Percentiles rank a stretch among this genome's conserved stretches.
Conservation (phyloP, 1,140 invertebrate genomes). For the Ceratina australensis region DNA sequence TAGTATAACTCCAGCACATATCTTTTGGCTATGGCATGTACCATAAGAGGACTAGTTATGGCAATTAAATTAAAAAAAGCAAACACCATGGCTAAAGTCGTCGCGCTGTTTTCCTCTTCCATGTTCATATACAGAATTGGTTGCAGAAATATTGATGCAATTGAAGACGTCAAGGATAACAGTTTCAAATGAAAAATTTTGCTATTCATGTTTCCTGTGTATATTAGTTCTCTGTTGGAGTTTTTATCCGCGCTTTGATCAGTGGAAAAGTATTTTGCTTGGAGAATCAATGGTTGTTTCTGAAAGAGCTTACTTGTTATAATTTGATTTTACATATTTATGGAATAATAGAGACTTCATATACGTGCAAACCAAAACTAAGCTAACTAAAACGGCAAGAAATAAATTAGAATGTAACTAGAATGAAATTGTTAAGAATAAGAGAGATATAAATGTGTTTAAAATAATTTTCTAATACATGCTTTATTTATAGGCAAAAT, state of each 20-base stretch:
- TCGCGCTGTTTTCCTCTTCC: slow-evolving; percentile 78
- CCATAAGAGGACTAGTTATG: slow-evolving; percentile 88
- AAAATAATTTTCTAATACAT: slow-evolving; percentile 1
- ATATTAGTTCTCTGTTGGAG: slow-evolving; percentile 72
- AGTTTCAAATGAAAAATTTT: slow-evolving; percentile 88
- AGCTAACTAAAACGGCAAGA: too few species aligned
- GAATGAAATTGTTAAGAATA: not conserved
- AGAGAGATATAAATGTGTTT: not conserved
- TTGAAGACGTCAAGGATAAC: slow-evolving; percentile 89
- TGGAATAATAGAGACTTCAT: too few species aligned
- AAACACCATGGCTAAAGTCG: slow-evolving; percentile 82
- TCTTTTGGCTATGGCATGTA: slow-evolving; percentile 91
- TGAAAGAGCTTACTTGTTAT: slow-evolving; percentile 15
- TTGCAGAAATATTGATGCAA: slow-evolving; percentile 84
- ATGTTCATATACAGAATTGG: slow-evolving; percentile 85
- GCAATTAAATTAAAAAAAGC: slow-evolving; percentile 88
- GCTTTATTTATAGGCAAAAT: not conserved
- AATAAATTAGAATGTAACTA: not conserved
- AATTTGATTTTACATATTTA: too few species aligned
- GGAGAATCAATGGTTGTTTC: not conserved
- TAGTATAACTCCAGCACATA: slow-evolving; percentile 91
- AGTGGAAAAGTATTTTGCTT: not conserved
- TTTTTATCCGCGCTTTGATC: not conserved
- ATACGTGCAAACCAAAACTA: too few species aligned
- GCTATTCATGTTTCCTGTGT: slow-evolving; percentile 83